Conservation (phyloP, 2,797 vertebrate species). For the Propithecus perrieri region DNA sequence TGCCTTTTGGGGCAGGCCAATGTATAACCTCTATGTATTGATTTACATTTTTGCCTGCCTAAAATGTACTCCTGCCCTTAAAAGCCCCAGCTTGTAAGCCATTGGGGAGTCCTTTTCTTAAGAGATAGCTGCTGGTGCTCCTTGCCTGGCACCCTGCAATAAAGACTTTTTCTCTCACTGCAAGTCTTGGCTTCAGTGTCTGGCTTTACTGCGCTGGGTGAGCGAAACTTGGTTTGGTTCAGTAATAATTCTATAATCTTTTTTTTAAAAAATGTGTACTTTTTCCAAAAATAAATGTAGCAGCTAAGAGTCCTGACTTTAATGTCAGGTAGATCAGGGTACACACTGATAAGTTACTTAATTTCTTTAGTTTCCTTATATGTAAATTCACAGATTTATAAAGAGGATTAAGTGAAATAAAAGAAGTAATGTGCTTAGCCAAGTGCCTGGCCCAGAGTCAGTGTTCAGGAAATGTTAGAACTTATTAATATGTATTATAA, state of each 20-base stretch:
- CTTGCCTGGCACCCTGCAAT: not conserved
- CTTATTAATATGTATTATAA: conserved; percentile 54
- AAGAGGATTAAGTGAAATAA: conserved; percentile 51
- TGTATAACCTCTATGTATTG: not conserved
- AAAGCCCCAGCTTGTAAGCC: not conserved
- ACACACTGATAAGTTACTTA: conserved; percentile 26
- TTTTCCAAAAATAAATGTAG: conserved; percentile 36
- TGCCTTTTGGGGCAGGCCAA: not conserved
- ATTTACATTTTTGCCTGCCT: not conserved
- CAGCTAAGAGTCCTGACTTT: not conserved
- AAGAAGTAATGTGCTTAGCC: conserved; percentile 33
- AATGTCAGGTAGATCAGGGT: not conserved
- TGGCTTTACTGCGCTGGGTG: not conserved
- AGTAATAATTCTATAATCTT: not conserved
- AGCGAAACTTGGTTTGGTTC: not conserved
- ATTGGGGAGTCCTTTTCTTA: not conserved
- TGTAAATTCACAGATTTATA: conserved; percentile 18
- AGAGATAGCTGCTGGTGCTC: not conserved
- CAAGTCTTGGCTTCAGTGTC: not conserved
- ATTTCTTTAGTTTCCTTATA: conserved; percentile 33
- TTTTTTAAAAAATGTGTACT: not conserved
- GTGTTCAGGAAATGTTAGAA: conserved; percentile 16
- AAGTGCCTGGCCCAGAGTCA: conserved; percentile 24
- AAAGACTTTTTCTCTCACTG: not conserved
- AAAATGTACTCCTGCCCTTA: not conserved